Evolutionary conservation across 2,888 invertebrate species (phyloP).

Genomic region (Drosophila hamatofila): DNA sequence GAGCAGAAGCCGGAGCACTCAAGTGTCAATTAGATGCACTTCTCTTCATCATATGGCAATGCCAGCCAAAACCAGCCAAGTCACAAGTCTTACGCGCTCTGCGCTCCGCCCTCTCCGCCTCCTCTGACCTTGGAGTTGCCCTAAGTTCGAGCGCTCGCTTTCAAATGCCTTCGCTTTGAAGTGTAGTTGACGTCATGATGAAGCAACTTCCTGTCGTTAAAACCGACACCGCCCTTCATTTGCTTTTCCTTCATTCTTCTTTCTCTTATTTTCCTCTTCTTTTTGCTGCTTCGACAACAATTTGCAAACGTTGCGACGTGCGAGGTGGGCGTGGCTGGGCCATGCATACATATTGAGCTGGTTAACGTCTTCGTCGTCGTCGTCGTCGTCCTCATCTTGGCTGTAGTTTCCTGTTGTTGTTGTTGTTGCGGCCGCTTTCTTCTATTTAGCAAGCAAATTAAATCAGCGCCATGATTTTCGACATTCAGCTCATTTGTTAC

Average conservation of each 20-base stretch:
- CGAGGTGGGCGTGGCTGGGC: slow-evolving; percentile 47
- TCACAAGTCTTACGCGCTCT: slow-evolving; percentile 25
- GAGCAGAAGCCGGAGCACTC: slow-evolving; percentile 54
- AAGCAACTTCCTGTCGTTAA: slow-evolving; percentile 65
- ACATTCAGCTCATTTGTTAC: slow-evolving; percentile 33
- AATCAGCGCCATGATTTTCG: slow-evolving; percentile 63
- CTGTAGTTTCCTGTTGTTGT: background rate
- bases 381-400: background rate
- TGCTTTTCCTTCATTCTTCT: slow-evolving; percentile 4
- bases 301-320: slow-evolving; percentile 51
- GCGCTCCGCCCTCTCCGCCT: background rate
- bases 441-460: slow-evolving; percentile 60
- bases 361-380: slow-evolving; percentile 30
- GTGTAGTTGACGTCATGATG: slow-evolving; percentile 68
- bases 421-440: background rate
- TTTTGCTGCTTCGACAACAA: slow-evolving; percentile 29
- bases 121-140: slow-evolving; percentile 38
- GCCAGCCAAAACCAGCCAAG: slow-evolving; percentile 36
- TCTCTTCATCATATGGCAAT: slow-evolving; percentile 45
- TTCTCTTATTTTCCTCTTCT: background rate
- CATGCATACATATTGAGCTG: slow-evolving; percentile 37
- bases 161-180: slow-evolving; percentile 36
- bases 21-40: slow-evolving; percentile 78
- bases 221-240: slow-evolving; percentile 31
- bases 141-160: slow-evolving; percentile 51